A percentile compares a stretch with the other conserved stretches of the same genome.
Evolutionary conservation across 2,797 vertebrate genomes (phyloP).

Genomic region (Eremophila alpestris): DNA sequence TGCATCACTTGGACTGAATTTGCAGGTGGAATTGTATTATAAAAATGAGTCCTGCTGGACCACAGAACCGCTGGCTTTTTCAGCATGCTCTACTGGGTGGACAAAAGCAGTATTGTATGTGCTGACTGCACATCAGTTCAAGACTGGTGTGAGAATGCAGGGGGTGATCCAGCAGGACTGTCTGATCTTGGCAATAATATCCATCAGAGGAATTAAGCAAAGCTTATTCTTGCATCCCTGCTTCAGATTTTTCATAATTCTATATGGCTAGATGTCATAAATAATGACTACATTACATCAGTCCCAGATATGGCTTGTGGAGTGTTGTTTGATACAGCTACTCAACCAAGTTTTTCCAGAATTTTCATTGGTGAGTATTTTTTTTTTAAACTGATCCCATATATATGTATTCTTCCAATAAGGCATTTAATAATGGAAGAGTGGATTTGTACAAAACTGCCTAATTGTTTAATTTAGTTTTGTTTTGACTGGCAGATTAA

Average conservation of each 20-base stretch:
- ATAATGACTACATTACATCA: neutral
- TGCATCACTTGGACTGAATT: neutral
- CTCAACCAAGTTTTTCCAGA: neutral
- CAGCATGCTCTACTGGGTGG: neutral
- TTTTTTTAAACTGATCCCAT: neutral
- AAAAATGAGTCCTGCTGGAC: neutral
- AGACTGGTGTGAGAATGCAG: neutral
- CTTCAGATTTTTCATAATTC: neutral
- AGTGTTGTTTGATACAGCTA: neutral
- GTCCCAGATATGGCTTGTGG: neutral
- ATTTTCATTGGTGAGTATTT: neutral
- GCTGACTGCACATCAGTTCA: neutral
- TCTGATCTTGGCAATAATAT: neutral
- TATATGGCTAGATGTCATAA: neutral
- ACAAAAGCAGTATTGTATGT: neutral
- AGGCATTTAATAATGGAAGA: neutral
- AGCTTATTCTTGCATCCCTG: neutral
- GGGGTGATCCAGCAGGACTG: neutral
- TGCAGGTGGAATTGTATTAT: neutral
- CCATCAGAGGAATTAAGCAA: neutral
- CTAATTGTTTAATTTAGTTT: neutral
- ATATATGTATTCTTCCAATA: neutral
- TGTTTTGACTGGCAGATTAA: neutral
- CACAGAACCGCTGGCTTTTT: neutral
- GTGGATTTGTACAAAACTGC: neutral